Evolutionary conservation across 2,888 invertebrate genomes (phyloP).

Genomic region (Ectemnius continuus): DNA sequence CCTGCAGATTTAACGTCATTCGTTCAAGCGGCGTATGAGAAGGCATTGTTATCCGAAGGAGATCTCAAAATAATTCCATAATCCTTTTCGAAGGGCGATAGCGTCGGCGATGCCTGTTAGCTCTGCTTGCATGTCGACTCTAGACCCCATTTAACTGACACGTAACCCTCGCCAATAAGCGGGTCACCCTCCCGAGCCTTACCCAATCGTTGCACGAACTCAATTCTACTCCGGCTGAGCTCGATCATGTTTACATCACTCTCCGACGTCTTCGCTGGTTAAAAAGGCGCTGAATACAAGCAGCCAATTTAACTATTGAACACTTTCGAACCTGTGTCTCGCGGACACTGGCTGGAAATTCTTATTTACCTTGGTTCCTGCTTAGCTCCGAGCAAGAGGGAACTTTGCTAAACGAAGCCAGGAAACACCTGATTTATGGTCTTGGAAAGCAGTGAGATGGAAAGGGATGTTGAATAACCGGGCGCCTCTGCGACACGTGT

Average conservation of each 20-base stretch:
- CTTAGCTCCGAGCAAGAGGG: slow-evolving; percentile 1
- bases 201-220: slow-evolving; percentile 12
- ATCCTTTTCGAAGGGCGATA: slow-evolving; percentile 67
- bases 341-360: no score
- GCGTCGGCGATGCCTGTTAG: slow-evolving; percentile 63
- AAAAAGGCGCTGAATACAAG: no score
- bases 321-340: no score
- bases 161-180: slow-evolving; percentile 53
- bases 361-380: no score
- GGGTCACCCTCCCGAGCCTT: slow-evolving; percentile 28
- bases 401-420: slow-evolving; percentile 25
- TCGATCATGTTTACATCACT: no score
- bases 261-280: no score
- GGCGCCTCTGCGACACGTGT: slow-evolving; percentile 5
- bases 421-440: slow-evolving; percentile 60
- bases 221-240: no score
- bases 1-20: no score
- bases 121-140: slow-evolving; percentile 57
- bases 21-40: no score
- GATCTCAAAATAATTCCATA: slow-evolving; percentile 68
- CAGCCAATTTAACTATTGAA: no score
- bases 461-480: slow-evolving; percentile 28
- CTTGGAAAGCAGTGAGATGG: slow-evolving; percentile 54
- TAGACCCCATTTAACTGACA: slow-evolving; percentile 52
- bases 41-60: slow-evolving; percentile 55